Evolutionary conservation across 2,888 invertebrate genomes (phyloP), one percentile per base, ranked within the genome.

Genomic region (Micropterix aruncella): DNA sequence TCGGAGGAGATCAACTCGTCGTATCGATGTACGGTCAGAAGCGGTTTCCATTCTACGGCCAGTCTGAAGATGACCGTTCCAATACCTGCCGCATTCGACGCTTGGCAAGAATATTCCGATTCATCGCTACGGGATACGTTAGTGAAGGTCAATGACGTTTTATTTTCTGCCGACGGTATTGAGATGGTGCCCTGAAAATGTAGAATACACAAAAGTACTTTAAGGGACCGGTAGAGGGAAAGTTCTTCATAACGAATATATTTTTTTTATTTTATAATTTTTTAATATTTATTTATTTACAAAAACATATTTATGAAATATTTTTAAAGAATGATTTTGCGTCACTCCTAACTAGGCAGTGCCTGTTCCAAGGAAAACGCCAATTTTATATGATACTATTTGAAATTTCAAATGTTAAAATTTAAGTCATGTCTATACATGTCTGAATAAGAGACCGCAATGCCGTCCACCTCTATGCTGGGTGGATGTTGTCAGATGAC

Each of bases 21-120:
- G 2, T 37, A 40, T 0, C 18, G 27, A 2, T 19, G 43, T 1
- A 37, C 40, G 1, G 52, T 4, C 40, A 70, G 62, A 7, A 37
- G 41, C 1, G 74, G 70, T 41, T 66, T 54, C 66, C 74, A 70
- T 47, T 76, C 66, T 1, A 83, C 75, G 12, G 58, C 58, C 0
- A 83, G 55, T n/a, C 59, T 53, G 41, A 78, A 70, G 1, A 62
- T 61, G 1, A 73, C 66, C 40, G 67, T 62, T 1, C 66, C 65
- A 1, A 69, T 65, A 1, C 79, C 80, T 0, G 75, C 77, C 1
- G 64, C 62, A 58, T 80, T 82, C 16, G 64, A 60, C 0, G 73
- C 78, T 2, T 73, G 62, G 52, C 82, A 83, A 0, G 71, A 68
- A 56, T 77, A 80, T 1, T 62, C 61, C 0, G 75, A 70, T 2